Conservation (phyloP, 2,797 vertebrate genomes). For the Distichodus sexfasciatus region DNA sequence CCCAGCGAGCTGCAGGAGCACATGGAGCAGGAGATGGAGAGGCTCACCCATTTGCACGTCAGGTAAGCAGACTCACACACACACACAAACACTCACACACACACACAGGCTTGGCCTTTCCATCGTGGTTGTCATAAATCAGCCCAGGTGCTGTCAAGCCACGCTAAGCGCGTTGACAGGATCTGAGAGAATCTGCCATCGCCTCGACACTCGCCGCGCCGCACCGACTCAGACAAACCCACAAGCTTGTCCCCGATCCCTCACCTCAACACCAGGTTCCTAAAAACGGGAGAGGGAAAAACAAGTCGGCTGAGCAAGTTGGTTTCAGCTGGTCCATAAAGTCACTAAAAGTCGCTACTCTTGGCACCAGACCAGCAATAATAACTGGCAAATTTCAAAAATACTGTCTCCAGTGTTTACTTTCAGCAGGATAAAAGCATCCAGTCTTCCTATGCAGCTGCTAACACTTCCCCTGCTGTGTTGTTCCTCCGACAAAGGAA, state of each 20-base stretch:
- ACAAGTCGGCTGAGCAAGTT: too few species aligned
- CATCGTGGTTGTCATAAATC: slow-evolving; percentile 45
- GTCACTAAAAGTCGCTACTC: too few species aligned
- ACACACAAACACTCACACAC: background rate
- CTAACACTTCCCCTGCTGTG: background rate
- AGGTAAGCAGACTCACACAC: slow-evolving; percentile 74
- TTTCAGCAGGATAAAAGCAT: background rate
- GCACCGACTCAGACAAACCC: slow-evolving; percentile 12
- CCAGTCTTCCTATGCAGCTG: slow-evolving; percentile 15
- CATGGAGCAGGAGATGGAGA: slow-evolving; percentile 97
- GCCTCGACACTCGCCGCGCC: slow-evolving; percentile 19
- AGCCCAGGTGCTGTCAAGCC: background rate
- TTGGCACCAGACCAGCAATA: too few species aligned
- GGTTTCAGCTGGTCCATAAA: too few species aligned
- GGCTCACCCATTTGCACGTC: slow-evolving; percentile 87
- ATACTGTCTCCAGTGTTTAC: too few species aligned
- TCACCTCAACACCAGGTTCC: too few species aligned
- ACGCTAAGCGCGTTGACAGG: slow-evolving; percentile 41
- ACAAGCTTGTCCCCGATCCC: too few species aligned
- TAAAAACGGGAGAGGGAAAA: too few species aligned
- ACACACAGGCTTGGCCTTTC: slow-evolving; percentile 7
- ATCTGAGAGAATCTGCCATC: slow-evolving; percentile 41
- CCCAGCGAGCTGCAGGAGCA: slow-evolving; percentile 95
- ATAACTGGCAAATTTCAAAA: too few species aligned
- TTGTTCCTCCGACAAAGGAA: background rate